Evolutionary conservation across 2,797 vertebrate species (phyloP).

Genomic region (Dicrostonyx torquatus): DNA sequence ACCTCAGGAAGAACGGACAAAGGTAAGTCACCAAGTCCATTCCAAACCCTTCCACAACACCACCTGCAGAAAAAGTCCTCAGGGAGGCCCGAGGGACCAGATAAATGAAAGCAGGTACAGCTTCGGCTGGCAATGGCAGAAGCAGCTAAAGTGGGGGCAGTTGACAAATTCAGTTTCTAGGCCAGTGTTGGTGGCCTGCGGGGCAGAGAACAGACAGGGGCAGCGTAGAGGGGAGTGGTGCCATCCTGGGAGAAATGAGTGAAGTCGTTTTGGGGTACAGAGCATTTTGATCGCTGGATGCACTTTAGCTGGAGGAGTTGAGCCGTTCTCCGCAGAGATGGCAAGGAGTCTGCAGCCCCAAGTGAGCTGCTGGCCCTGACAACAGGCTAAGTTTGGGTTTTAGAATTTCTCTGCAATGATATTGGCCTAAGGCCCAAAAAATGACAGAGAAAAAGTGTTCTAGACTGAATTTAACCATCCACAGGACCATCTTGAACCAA

Average conservation of each 20-base stretch:
- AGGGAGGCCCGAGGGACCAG: too few relatives aligned
- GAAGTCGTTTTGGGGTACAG: rapidly evolving
- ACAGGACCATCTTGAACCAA: background rate
- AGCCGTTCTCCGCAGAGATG: background rate
- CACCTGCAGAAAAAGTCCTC: background rate
- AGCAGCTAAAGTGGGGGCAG: rapidly evolving
- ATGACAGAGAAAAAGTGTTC: background rate
- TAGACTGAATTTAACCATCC: background rate
- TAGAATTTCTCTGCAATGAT: background rate
- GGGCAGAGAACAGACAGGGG: background rate
- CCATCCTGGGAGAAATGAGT: rapidly evolving
- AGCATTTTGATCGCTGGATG: background rate
- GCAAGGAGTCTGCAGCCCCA: background rate
- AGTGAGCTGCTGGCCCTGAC: background rate
- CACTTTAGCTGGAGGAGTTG: background rate
- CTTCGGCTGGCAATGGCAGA: rapidly evolving
- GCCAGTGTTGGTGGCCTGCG: background rate
- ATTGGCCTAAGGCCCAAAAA: background rate
- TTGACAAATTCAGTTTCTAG: background rate
- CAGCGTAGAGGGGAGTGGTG: rapidly evolving
- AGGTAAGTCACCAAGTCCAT: background rate
- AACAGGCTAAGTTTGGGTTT: background rate
- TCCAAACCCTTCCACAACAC: background rate
- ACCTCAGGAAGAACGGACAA: background rate
- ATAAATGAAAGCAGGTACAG: background rate